Evolutionary conservation across 2,113 vertebrate species (phyloP), one percentile per base, ranked within the genome.

Genomic region (Odocoileus hemionus): DNA sequence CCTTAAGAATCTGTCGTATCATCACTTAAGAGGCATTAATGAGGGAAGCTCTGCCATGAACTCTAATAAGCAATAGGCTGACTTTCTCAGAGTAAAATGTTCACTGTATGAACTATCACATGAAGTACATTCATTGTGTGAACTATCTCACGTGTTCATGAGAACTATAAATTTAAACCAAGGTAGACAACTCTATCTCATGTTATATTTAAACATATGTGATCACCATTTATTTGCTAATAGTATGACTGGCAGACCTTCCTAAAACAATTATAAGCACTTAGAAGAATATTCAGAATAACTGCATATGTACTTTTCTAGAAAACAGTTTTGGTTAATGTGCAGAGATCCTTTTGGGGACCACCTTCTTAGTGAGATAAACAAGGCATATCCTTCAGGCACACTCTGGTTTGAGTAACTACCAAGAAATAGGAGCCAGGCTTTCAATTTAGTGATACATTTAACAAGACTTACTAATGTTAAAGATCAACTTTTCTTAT

Each of bases 181-280:
- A 92, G n/a, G 36, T 4, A 89, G 52, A 80, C 76, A 30, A 67
- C 16, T 57, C 36, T 23, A 78, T 70, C 67, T 83, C 30, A 80
- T 47, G 64, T 83, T 61, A 92, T 16, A 93, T 25, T 93, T 94
- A 92, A 97, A 96, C 25, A 52, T 82, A 10, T 36, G 92, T 54
- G 67, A 83, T 54, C 23, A 88, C 54, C 50, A 79, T 50, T 88
- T 19, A 93, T 89, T 96, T 95, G 76, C 16, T 60, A 76, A 60
- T n/a, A 93, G 50, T 3, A 74, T 84, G n/a, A 76, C 8, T 83
- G 26, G 79, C 8, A 89, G 23, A 91, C 11, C 3, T 52, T 79
- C 60, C 33, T 54, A 83, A 64, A 92, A 67, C n/a, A 90, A 93
- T 47, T 67, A 47, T 33, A 80, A 88, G 23, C 15, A 91, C 45